These are phyloP conservation scores for Nothoprocta perdicaria DNA, from an alignment of 2,113 vertebrate species.

Conservation along the genomic window DNA sequence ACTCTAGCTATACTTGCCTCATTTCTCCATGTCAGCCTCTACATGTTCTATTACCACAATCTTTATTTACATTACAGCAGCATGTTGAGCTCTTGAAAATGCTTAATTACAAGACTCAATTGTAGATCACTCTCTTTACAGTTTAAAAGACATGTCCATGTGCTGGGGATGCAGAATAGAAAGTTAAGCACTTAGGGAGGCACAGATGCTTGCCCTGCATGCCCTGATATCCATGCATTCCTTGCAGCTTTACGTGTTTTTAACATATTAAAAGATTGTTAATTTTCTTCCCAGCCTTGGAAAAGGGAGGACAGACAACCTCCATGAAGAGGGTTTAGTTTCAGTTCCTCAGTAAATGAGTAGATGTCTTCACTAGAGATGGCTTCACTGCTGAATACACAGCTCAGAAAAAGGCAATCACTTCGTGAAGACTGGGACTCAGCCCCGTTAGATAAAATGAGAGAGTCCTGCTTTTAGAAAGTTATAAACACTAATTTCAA, in stretches of 20 bases:
- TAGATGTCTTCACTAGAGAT: background rate
- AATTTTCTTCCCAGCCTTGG: background rate
- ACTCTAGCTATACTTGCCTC: accelerated
- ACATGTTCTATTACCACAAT: background rate
- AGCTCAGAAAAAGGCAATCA: background rate
- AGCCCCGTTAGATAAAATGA: accelerated
- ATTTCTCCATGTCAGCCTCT: background rate
- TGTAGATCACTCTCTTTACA: background rate
- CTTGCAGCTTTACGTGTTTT: background rate
- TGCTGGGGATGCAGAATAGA: background rate
- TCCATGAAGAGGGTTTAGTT: background rate
- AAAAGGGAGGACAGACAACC: background rate
- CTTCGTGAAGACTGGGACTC: background rate
- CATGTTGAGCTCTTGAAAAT: background rate
- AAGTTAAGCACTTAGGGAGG: background rate
- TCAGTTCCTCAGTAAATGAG: background rate
- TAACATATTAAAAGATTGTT: background rate
- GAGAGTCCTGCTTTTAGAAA: background rate
- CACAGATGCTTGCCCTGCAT: background rate
- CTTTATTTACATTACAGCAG: background rate
- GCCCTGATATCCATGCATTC: background rate
- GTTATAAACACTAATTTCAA: background rate
- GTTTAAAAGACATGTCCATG: background rate
- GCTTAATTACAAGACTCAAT: background rate
- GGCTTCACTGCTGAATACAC: accelerated